Conservation (phyloP, 2,888 invertebrate species). For the Thelaira solivaga region DNA sequence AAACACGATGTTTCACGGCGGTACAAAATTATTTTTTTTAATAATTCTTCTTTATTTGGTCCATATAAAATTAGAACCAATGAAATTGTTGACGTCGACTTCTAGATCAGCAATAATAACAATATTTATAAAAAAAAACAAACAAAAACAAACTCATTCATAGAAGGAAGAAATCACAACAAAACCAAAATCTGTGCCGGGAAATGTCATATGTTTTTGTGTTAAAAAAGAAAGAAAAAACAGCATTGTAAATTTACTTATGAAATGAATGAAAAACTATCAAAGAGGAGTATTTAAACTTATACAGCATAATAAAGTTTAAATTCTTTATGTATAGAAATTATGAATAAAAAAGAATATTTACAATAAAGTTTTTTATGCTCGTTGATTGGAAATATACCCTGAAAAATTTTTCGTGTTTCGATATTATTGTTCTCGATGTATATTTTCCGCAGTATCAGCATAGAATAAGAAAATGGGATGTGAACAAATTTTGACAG, state of each 20-base stretch:
- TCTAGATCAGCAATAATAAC: conserved; percentile 7
- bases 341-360: no score
- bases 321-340: no score
- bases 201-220: not conserved
- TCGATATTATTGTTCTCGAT: no score
- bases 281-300: no score
- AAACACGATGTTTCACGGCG: conserved; percentile 11
- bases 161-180: conserved; percentile 25
- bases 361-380: no score
- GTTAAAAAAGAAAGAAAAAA: not conserved
- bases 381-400: no score
- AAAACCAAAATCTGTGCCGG: conserved; percentile 36
- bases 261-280: not conserved
- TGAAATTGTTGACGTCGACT: conserved; percentile 37
- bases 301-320: no score
- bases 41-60: conserved; percentile 41
- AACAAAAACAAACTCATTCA: conserved; percentile 6
- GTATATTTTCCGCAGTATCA: no score
- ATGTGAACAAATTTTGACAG: no score
- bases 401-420: no score
- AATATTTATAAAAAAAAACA: not conserved
- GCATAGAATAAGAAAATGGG: no score
- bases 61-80: conserved; percentile 26
- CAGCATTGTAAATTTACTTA: conserved; percentile 16
- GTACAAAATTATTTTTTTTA: conserved; percentile 13